Percentiles rank a stretch among this genome's conserved stretches.
Conservation (phyloP, 2,113 vertebrate species). For the Otocyon megalotis region DNA sequence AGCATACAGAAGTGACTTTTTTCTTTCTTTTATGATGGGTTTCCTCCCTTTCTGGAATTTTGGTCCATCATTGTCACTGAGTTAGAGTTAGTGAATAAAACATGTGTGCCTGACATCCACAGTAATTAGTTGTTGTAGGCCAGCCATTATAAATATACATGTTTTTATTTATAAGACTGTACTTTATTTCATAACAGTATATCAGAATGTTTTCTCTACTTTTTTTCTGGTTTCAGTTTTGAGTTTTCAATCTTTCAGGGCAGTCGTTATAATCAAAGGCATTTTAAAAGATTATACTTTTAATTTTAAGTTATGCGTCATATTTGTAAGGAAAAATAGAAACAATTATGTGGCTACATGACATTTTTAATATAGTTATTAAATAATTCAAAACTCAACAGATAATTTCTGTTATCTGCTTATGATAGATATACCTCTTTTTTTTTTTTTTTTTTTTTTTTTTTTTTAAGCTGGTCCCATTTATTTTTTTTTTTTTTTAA, state of each 20-base stretch:
- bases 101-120: neutral
- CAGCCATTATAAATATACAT: neutral
- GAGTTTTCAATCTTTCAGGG: neutral
- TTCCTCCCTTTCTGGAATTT: conserved; percentile 20
- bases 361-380: conserved; percentile 30
- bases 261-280: neutral
- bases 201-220: neutral
- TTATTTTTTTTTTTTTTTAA: no score
- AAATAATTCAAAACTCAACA: conserved; percentile 8
- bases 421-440: neutral
- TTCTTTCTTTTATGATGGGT: neutral
- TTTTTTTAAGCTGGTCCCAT: no score
- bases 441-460: neutral
- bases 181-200: neutral
- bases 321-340: conserved; percentile 16
- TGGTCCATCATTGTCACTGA: neutral
- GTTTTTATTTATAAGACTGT: neutral
- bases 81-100: conserved; percentile 44
- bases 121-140: conserved; percentile 29
- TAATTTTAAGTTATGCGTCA: neutral
- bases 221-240: conserved; percentile 29
- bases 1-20: neutral
- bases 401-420: neutral
- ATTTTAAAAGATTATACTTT: conserved; percentile 39
- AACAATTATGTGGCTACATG: neutral